phyloP scores from a whole-genome alignment of 2,888 invertebrate genomes.

The Plemyria rubiginata region DNA sequence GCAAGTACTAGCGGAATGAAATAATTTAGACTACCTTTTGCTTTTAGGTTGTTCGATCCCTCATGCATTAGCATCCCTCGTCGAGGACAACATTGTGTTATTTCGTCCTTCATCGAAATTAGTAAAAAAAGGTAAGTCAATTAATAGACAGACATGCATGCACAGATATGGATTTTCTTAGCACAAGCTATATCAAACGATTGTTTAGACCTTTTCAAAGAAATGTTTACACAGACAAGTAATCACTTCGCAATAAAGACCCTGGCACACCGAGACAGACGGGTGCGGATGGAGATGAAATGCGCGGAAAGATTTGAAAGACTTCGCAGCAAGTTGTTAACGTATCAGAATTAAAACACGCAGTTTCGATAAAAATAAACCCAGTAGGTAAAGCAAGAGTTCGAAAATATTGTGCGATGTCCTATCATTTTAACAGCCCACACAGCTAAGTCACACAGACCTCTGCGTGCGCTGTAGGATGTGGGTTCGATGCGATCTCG shows the following conservation, averaged over 20 bases:
- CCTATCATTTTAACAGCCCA: not conserved
- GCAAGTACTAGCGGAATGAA: too few relatives aligned
- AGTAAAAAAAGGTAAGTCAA: too few relatives aligned
- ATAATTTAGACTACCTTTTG: too few relatives aligned
- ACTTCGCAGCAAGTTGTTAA: not conserved
- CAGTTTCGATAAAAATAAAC: not conserved
- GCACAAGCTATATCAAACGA: not conserved
- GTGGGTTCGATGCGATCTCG: too few relatives aligned
- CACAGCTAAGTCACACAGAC: too few relatives aligned
- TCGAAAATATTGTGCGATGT: not conserved
- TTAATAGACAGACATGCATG: too few relatives aligned
- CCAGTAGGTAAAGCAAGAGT: not conserved
- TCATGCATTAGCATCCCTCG: too few relatives aligned
- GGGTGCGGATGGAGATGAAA: not conserved
- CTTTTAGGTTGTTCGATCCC: too few relatives aligned
- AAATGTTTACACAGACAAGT: constrained; percentile 16
- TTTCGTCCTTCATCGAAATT: too few relatives aligned
- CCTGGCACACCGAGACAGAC: not conserved
- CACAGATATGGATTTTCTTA: not conserved
- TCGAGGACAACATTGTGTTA: too few relatives aligned
- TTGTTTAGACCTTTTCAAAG: constrained; percentile 4
- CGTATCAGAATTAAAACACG: not conserved
- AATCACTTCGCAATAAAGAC: constrained; percentile 16
- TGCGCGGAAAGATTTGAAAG: not conserved
- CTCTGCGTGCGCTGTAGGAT: too few relatives aligned